These are phyloP conservation scores for Xanthia icteritia DNA, from an alignment of 2,888 invertebrate species.

Conservation along the genomic window DNA sequence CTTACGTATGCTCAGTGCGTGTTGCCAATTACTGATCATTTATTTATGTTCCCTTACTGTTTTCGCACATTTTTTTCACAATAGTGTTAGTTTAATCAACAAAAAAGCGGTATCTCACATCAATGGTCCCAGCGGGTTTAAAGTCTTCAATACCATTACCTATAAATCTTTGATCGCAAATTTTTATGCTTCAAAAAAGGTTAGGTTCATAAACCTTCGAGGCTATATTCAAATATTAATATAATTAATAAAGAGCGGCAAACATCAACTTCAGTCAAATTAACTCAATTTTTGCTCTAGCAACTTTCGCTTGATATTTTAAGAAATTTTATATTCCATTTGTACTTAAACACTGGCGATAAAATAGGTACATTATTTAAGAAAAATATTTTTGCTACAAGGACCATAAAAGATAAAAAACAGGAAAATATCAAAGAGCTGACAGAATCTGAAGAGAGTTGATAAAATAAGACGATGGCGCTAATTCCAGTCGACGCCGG, in stretches of 20 bases:
- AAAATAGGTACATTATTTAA: constrained; percentile 13
- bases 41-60: not conserved
- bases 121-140: not conserved
- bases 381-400: constrained; percentile 28
- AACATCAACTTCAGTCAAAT: constrained; percentile 35
- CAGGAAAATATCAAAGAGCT: not conserved
- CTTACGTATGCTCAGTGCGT: not conserved
- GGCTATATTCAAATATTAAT: constrained; percentile 7
- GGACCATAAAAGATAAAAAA: not conserved
- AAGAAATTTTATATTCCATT: constrained; percentile 42
- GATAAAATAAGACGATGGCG: constrained; percentile 60
- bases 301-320: constrained; percentile 44
- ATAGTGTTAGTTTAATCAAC: not conserved
- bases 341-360: constrained; percentile 23
- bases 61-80: not conserved
- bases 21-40: not conserved
- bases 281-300: constrained; percentile 26
- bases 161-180: not conserved
- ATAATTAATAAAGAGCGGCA: constrained; percentile 23
- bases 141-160: not conserved
- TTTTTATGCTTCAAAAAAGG: not conserved
- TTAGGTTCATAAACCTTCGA: not conserved
- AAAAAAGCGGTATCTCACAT: not conserved
- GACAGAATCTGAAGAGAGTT: constrained; percentile 39
- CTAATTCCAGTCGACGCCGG: constrained; percentile 60